Evolutionary conservation across 2,797 vertebrate species (phyloP).

Genomic region (Echeneis naucrates): DNA sequence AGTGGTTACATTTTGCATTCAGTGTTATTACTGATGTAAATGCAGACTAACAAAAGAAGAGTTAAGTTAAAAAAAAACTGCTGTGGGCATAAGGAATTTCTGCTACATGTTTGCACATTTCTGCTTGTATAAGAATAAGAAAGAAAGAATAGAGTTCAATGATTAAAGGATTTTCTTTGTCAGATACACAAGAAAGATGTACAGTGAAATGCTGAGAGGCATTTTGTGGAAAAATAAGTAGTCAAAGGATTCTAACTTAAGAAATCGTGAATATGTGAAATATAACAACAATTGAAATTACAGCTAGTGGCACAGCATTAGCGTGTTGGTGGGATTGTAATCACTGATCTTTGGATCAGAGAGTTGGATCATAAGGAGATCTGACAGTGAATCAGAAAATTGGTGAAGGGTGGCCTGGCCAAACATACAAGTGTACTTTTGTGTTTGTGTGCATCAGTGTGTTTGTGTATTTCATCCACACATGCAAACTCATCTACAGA

Average conservation of each 20-base stretch:
- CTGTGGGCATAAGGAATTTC: background rate
- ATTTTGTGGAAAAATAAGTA: background rate
- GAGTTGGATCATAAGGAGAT: no score
- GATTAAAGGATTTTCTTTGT: constrained; percentile 9
- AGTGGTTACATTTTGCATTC: constrained; percentile 10
- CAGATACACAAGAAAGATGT: background rate
- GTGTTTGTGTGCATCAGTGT: no score
- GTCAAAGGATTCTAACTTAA: background rate
- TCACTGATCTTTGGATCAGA: no score
- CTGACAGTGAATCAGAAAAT: no score
- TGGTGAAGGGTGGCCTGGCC: no score
- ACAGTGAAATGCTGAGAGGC: background rate
- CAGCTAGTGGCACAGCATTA: no score
- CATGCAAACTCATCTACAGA: no score
- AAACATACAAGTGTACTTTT: no score
- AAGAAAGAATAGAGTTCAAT: background rate
- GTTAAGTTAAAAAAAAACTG: background rate
- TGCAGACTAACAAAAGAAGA: constrained; percentile 19
- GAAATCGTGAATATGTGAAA: background rate
- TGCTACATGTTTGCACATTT: background rate
- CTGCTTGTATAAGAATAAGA: constrained; percentile 13
- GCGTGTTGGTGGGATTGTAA: no score
- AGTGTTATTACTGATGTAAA: background rate
- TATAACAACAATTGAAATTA: background rate
- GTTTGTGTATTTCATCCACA: no score